phyloP scores from a whole-genome alignment of 2,113 vertebrate species.

The human region GRCh38 chr4:184511001-184511500 shows the following conservation, averaged over 20 bases:
- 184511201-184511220: neutral
- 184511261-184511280: neutral
- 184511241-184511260: neutral
- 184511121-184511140: too few species aligned
- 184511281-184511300: neutral
- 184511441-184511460: neutral
- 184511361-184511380: neutral
- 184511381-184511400: neutral
- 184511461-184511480: neutral
- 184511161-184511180: neutral
- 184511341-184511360: neutral
- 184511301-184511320: neutral
- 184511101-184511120: neutral
- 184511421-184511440: neutral
- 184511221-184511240: neutral
- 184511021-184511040: too few species aligned
- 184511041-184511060: too few species aligned
- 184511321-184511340: neutral
- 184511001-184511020: too few species aligned
- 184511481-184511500: constrained; percentile 8
- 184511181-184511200: neutral
- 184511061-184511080: too few species aligned
- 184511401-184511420: neutral
- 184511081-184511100: too few species aligned
- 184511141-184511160: neutral